Conservation (phyloP, 2,888 invertebrate genomes). For the Malthinus seriepunctatus region DNA sequence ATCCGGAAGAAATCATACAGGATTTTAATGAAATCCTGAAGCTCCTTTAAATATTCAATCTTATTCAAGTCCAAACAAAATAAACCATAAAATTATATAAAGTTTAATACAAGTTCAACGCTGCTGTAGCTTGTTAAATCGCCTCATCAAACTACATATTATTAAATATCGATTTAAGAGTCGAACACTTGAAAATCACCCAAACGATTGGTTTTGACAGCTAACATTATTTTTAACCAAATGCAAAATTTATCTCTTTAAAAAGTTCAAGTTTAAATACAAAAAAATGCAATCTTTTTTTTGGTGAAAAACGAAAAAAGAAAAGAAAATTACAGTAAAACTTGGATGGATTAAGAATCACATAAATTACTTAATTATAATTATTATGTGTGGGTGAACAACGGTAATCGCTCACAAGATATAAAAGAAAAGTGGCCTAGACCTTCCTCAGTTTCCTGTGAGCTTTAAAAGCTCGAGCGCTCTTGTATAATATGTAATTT, state of each 20-base stretch:
- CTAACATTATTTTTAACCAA: neutral
- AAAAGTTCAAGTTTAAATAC: neutral
- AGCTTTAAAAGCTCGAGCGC: slow-evolving; percentile 43
- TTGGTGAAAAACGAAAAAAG: neutral
- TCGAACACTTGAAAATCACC: neutral
- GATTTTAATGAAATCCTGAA: no score
- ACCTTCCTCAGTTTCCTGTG: slow-evolving; percentile 39
- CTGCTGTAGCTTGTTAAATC: no score
- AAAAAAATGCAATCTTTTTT: neutral
- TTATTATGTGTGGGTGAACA: neutral
- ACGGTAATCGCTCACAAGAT: slow-evolving; percentile 5
- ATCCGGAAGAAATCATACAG: no score
- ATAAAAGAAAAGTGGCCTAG: slow-evolving; percentile 24
- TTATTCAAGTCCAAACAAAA: no score
- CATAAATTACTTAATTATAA: no score
- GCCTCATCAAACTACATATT: no score
- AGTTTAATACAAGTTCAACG: no score
- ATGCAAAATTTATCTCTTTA: no score
- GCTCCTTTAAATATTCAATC: no score
- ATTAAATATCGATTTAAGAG: slow-evolving; percentile 1
- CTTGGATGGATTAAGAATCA: neutral
- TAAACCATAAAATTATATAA: no score
- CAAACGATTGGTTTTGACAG: slow-evolving; percentile 8
- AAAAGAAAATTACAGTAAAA: neutral
- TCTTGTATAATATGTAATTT: slow-evolving; percentile 32